A percentile compares a stretch with the other conserved stretches of the same genome.
Evolutionary conservation across 2,888 invertebrate species (phyloP).

Genomic region (Athalia circularis): DNA sequence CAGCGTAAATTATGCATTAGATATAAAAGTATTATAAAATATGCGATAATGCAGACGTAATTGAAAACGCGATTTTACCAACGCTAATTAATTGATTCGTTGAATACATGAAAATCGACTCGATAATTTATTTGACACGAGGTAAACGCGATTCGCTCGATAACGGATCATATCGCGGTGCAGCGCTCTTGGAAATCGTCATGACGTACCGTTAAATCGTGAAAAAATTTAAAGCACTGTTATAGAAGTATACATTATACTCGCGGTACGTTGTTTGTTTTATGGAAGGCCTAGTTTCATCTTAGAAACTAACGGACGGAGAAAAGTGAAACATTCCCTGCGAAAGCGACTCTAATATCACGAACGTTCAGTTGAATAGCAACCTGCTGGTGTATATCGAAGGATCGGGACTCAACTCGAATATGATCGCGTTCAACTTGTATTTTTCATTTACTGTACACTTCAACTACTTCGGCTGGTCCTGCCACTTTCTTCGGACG

Average conservation of each 20-base stretch:
- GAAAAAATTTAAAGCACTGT: slow-evolving; percentile 49
- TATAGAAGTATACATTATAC: slow-evolving; percentile 20
- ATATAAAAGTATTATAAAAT: no score
- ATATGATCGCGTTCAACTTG: not conserved
- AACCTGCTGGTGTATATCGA: not conserved
- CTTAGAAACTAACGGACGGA: slow-evolving; percentile 53
- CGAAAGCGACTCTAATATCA: slow-evolving; percentile 67
- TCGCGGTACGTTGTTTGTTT: no score
- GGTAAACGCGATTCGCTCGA: no score
- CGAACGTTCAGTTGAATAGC: slow-evolving; percentile 29
- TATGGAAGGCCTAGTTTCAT: slow-evolving; percentile 50
- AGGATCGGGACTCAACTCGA: slow-evolving; percentile 7
- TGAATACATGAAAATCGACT: no score
- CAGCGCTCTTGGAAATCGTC: not conserved
- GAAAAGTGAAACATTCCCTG: slow-evolving; percentile 58
- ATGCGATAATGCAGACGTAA: no score
- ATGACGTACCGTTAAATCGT: slow-evolving; percentile 54
- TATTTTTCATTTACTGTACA: no score
- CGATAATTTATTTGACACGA: no score
- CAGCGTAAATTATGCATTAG: no score
- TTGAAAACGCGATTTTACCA: no score
- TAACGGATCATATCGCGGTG: no score
- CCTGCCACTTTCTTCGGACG: slow-evolving; percentile 26
- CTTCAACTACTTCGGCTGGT: not conserved
- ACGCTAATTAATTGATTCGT: no score